Evolutionary conservation across 2,113 vertebrate genomes (phyloP).

Genomic region (Epinephelus fuscoguttatus): DNA sequence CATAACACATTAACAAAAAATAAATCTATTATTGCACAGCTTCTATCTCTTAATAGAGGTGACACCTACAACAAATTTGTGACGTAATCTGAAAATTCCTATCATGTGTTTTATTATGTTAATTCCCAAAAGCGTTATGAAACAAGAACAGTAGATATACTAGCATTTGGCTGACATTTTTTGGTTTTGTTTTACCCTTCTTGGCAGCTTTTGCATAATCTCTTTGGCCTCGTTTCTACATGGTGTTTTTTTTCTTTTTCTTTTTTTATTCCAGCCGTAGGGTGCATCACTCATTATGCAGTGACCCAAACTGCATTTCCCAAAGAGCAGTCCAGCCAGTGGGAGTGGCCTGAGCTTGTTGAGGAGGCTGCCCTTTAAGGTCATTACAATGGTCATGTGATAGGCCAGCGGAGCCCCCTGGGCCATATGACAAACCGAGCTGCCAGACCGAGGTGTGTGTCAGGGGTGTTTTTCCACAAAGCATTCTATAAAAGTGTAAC

Average conservation of each 20-base stretch:
- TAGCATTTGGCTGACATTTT: constrained; percentile 31
- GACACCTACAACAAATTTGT: constrained; percentile 22
- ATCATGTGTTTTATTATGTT: constrained; percentile 35
- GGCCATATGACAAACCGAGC: constrained; percentile 86
- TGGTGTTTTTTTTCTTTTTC: constrained; percentile 4
- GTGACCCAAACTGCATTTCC: constrained; percentile 74
- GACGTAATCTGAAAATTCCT: constrained; percentile 50
- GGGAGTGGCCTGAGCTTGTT: constrained; percentile 74
- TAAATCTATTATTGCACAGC: constrained; percentile 24
- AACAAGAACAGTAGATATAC: constrained; percentile 36
- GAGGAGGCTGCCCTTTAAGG: constrained; percentile 82
- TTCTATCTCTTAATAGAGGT: constrained; percentile 19
- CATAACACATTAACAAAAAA: constrained; percentile 10
- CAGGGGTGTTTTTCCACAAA: constrained; percentile 89
- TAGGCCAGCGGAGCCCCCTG: constrained; percentile 79
- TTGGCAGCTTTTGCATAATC: constrained; percentile 58
- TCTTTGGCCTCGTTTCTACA: constrained; percentile 57
- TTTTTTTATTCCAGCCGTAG: constrained; percentile 39
- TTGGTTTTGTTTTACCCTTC: constrained; percentile 40
- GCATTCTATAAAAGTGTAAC: constrained; percentile 89
- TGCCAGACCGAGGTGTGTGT: constrained; percentile 85
- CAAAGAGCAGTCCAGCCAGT: constrained; percentile 68
- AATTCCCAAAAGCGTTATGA: constrained; percentile 31
- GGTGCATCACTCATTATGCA: constrained; percentile 66
- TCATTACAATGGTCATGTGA: constrained; percentile 83